A percentile compares a stretch with the other conserved stretches of the same genome.
phyloP scores from a whole-genome alignment of 1,140 invertebrate genomes.

The Hylaeus anthracinus region DNA sequence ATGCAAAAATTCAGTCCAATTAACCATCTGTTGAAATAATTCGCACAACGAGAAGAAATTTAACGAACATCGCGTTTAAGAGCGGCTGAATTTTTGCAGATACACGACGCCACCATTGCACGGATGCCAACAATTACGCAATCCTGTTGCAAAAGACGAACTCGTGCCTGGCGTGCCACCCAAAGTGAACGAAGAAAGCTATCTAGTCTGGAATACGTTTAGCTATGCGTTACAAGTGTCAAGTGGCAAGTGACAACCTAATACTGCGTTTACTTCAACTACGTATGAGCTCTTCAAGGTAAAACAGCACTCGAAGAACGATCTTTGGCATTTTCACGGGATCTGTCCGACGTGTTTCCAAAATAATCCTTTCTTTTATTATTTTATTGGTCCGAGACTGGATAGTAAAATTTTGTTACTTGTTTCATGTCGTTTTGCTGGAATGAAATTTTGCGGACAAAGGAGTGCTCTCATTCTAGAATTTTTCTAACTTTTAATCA shows the following conservation, averaged over 20 bases:
- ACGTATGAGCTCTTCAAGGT: not conserved
- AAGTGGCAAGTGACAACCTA: slow-evolving; percentile 44
- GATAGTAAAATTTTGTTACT: too few species aligned
- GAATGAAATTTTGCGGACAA: too few species aligned
- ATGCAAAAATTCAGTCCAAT: not conserved
- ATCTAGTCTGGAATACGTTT: not conserved
- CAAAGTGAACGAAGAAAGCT: not conserved
- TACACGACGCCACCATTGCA: not conserved
- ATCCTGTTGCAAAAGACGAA: slow-evolving; percentile 5
- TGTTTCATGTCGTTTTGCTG: too few species aligned
- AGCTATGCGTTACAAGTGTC: slow-evolving; percentile 42
- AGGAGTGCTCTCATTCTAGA: too few species aligned
- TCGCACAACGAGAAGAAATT: not conserved
- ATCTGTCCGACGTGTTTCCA: not conserved
- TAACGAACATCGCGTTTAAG: not conserved
- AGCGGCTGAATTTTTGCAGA: not conserved
- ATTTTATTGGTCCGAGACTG: too few species aligned
- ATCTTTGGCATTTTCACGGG: slow-evolving; percentile 18
- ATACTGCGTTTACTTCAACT: slow-evolving; percentile 44
- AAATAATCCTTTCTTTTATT: not conserved
- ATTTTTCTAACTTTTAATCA: too few species aligned
- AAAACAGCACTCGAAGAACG: slow-evolving; percentile 17
- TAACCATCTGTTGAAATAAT: not conserved
- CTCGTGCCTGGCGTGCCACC: not conserved
- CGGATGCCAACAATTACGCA: not conserved